Evolutionary conservation across 2,888 invertebrate species (phyloP).

Genomic region (Synergus itoensis): DNA sequence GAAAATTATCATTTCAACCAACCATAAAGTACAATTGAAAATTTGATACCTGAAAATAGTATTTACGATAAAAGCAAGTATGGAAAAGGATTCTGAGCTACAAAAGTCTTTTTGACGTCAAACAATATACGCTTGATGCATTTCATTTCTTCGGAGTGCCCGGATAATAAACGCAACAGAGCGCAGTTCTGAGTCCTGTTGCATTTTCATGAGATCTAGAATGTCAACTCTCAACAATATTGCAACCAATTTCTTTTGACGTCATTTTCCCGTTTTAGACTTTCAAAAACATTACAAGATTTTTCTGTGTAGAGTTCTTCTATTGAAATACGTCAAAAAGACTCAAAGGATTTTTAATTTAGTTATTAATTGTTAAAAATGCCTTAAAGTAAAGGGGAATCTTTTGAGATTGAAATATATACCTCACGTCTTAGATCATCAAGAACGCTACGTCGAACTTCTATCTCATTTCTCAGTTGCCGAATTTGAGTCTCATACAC

Average conservation of each 20-base stretch:
- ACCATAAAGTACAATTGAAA: too few relatives aligned
- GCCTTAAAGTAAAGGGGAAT: too few relatives aligned
- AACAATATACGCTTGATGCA: slow-evolving; percentile 21
- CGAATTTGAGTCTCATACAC: slow-evolving; percentile 72
- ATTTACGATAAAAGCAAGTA: too few relatives aligned
- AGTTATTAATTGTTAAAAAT: not conserved
- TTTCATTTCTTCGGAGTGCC: slow-evolving; percentile 20
- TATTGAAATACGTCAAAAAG: not conserved
- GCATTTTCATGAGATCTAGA: slow-evolving; percentile 53
- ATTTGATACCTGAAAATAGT: too few relatives aligned
- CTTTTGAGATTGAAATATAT: slow-evolving; percentile 44
- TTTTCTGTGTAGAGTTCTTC: not conserved
- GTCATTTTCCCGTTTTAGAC: not conserved
- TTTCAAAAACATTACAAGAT: not conserved
- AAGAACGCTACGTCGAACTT: slow-evolving; percentile 69
- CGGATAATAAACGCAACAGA: slow-evolving; percentile 47
- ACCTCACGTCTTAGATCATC: slow-evolving; percentile 72
- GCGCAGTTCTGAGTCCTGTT: slow-evolving; percentile 42
- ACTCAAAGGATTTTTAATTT: not conserved
- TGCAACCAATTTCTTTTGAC: slow-evolving; percentile 20
- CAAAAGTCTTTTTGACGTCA: slow-evolving; percentile 1
- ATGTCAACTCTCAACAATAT: slow-evolving; percentile 18
- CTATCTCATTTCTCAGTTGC: slow-evolving; percentile 73
- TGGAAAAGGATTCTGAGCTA: not conserved
- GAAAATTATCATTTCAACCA: too few relatives aligned